Conservation (phyloP, 1,140 invertebrate species). For the Penaeus japonicus region DNA sequence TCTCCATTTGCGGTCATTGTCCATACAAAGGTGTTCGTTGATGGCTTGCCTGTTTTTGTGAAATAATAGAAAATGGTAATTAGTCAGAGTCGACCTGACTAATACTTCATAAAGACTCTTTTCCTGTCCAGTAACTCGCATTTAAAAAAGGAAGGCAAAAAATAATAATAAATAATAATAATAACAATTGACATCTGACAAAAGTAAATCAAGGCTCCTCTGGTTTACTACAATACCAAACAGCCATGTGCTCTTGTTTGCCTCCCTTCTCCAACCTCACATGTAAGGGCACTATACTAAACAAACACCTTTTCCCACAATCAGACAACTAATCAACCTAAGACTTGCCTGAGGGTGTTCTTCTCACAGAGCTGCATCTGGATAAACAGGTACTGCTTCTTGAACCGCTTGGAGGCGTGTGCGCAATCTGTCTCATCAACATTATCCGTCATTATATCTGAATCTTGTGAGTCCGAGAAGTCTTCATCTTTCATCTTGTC, state of each 20-base stretch:
- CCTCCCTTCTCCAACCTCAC: no score
- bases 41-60: constrained; percentile 72
- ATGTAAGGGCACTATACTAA: no score
- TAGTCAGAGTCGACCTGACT: no score
- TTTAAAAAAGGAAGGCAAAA: no score
- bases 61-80: constrained; percentile 64
- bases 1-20: constrained; percentile 85
- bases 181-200: no score
- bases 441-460: neutral
- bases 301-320: no score
- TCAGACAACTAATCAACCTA: no score
- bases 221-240: no score
- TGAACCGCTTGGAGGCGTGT: constrained; percentile 23
- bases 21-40: constrained; percentile 81
- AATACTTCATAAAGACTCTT: neutral
- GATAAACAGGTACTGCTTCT: constrained; percentile 83
- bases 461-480: neutral
- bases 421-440: neutral
- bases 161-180: no score
- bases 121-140: no score
- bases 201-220: constrained; percentile 18
- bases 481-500: constrained; percentile 57
- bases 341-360: constrained; percentile 66
- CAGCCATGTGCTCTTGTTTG: no score
- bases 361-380: constrained; percentile 73